phyloP scores from a whole-genome alignment of 2,888 invertebrate species.

The Lacanobia oleracea region DNA sequence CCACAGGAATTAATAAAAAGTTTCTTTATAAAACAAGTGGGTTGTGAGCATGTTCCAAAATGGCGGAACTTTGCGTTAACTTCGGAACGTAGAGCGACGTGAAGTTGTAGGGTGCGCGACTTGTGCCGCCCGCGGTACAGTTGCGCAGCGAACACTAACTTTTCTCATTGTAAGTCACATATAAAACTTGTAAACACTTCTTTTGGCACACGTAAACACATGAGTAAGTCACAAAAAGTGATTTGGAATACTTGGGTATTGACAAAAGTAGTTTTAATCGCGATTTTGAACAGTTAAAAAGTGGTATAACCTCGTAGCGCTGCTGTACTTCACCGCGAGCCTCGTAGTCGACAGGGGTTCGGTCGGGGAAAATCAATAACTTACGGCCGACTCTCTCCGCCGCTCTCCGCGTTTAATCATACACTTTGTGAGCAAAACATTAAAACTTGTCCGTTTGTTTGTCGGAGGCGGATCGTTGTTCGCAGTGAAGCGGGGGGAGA shows the following conservation, averaged over 20 bases:
- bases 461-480: constrained; percentile 84
- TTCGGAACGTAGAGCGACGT: constrained; percentile 90
- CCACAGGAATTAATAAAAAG: constrained; percentile 91
- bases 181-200: constrained; percentile 81
- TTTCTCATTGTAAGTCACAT: constrained; percentile 82
- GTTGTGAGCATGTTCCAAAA: constrained; percentile 91
- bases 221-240: constrained; percentile 72
- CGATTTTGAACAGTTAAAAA: constrained; percentile 76
- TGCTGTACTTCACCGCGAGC: constrained; percentile 81
- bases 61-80: constrained; percentile 91
- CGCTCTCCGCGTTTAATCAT: constrained; percentile 91
- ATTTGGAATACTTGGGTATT: constrained; percentile 63
- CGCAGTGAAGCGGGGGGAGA: constrained; percentile 74
- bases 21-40: constrained; percentile 91
- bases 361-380: constrained; percentile 91
- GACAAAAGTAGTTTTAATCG: constrained; percentile 77
- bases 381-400: constrained; percentile 90
- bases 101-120: constrained; percentile 90
- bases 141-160: constrained; percentile 86
- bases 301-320: constrained; percentile 77
- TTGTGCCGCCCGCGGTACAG: constrained; percentile 78
- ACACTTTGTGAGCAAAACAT: constrained; percentile 91
- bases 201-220: constrained; percentile 74
- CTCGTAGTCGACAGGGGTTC: constrained; percentile 88
- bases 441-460: constrained; percentile 91